phyloP scores from a whole-genome alignment of 2,797 vertebrate genomes.

The Buphagus erythrorhynchus region DNA sequence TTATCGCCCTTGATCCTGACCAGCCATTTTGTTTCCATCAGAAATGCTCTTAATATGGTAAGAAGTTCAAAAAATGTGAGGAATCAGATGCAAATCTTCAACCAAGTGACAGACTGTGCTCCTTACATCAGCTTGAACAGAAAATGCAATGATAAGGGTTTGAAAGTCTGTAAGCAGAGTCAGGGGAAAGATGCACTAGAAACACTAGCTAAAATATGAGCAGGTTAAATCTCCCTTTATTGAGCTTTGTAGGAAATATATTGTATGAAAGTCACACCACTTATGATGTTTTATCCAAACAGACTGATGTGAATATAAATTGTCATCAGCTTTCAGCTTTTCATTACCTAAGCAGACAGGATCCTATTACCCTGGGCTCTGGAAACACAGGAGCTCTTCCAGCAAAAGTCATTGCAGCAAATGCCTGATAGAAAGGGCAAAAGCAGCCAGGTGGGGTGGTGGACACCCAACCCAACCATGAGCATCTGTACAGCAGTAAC shows the following conservation, averaged over 20 bases:
- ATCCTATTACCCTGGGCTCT: background rate
- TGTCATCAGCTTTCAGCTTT: background rate
- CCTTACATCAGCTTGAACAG: background rate
- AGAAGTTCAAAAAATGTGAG: background rate
- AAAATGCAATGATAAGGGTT: background rate
- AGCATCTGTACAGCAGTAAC: background rate
- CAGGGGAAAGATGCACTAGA: background rate
- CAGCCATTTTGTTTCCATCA: background rate
- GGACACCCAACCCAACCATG: background rate
- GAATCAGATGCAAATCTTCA: background rate
- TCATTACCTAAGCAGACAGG: background rate
- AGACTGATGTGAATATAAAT: background rate
- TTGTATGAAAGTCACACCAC: background rate
- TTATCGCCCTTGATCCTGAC: background rate
- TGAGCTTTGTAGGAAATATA: background rate
- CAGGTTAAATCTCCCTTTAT: background rate
- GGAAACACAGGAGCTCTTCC: background rate
- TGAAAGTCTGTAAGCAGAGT: background rate
- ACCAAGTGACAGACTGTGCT: background rate
- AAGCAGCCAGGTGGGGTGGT: background rate
- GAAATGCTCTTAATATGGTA: background rate
- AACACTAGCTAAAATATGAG: background rate
- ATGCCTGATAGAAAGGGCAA: background rate
- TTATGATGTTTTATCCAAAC: background rate
- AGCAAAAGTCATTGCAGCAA: background rate